phyloP scores from a whole-genome alignment of 2,888 invertebrate species.

The Xestia xanthographa region DNA sequence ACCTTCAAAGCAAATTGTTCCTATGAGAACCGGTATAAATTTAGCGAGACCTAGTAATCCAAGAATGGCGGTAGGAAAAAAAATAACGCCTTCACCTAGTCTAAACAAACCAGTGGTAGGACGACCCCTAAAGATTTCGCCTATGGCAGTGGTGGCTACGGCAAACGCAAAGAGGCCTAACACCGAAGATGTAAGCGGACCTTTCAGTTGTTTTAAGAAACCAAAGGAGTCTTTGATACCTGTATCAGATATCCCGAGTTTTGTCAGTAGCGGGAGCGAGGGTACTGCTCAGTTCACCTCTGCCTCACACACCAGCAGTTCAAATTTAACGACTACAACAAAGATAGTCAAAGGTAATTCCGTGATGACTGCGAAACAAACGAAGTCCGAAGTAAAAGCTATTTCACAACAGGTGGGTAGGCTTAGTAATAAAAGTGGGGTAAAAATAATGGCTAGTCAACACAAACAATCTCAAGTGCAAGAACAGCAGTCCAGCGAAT shows the following conservation, averaged over 20 bases:
- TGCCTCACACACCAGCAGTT: conserved; percentile 77
- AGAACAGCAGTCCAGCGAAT: conserved; percentile 76
- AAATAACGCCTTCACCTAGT: conserved; percentile 67
- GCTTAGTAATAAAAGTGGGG: conserved; percentile 78
- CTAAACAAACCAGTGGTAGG: conserved; percentile 69
- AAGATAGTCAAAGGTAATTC: conserved; percentile 81
- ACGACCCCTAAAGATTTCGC: conserved; percentile 80
- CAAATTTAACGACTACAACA: conserved; percentile 78
- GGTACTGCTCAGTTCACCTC: conserved; percentile 74
- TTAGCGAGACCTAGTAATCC: conserved; percentile 70
- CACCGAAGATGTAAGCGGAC: conserved; percentile 74
- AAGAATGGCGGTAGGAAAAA: conserved; percentile 72
- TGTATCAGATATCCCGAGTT: conserved; percentile 72
- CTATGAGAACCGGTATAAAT: conserved; percentile 71
- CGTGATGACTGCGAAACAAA: conserved; percentile 79
- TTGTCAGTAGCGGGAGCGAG: conserved; percentile 67
- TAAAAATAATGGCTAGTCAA: conserved; percentile 82
- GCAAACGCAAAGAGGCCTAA: conserved; percentile 72
- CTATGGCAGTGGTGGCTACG: conserved; percentile 73
- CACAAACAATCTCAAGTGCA: conserved; percentile 80
- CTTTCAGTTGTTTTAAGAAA: conserved; percentile 86
- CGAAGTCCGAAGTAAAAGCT: conserved; percentile 79
- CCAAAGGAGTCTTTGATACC: conserved; percentile 83
- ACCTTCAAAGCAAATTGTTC: conserved; percentile 76
- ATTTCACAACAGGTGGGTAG: conserved; percentile 81